Base-by-base conservation (phyloP, 2,113 vertebrate genomes). In the Pluvialis apricaria region DNA sequence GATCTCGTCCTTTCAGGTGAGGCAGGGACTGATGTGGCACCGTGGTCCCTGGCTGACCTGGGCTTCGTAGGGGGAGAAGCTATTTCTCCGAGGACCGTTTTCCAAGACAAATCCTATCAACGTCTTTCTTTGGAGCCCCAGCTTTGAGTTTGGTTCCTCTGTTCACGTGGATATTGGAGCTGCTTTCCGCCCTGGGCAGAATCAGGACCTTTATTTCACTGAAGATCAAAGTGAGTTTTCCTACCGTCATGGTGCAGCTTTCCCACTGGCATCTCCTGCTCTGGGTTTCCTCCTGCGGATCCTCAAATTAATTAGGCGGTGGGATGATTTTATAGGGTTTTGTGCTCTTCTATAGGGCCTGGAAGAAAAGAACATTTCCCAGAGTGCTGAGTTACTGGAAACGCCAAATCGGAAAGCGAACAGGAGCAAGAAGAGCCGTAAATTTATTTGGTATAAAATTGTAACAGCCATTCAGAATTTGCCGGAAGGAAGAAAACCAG, bases 141-240 rank as follows among this genome's bases (percentile, higher is more conserved):
- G 7, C 58, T 72, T 29, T 22, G 49, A 19, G 49, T 34, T 58
- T 16, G 34, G 34, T 47, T 66, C 54, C 77, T 47, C 25, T 44
- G 7, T 25, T 22, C 6, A 0, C 1, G 3, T 3, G 11, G 62
- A 13, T 6, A 0, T 3, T 2, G 32, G 66, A 36, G 55, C 40
- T 9, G 44, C 65, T 81, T 60, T 21, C 71, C 22, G 42, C 25
- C 49, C 66, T 25, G 55, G 38, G 36, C 12, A 6, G 65, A 17
- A 29, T 20, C 2, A 0, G 57, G 13, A 29, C 24, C 49, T 77
- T 62, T 18, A 19, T 81, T 92, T 47, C 14, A 5, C 40, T 36
- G 21, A n/a, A 60, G 32, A 26, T 21, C 47, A 25, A 29, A 44
- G 78, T 17, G 29, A 9, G 1, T 55, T 82, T 86, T 79, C 25